Evolutionary conservation across 2,888 invertebrate genomes (phyloP).

Genomic region (Creontiades dilutus): DNA sequence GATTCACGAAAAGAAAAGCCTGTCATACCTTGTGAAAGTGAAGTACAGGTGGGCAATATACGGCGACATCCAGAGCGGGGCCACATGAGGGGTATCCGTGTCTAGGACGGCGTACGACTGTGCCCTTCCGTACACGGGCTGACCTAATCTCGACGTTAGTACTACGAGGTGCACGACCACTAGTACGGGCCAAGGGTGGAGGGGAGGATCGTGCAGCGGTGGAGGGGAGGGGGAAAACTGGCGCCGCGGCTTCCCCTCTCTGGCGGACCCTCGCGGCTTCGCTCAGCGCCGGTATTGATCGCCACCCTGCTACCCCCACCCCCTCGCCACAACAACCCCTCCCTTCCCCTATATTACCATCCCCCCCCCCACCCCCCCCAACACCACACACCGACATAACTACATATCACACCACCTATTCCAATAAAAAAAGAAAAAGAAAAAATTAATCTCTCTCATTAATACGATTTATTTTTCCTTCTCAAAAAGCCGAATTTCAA

Average conservation of each 20-base stretch:
- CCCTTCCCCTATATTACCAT: no score
- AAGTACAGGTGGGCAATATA: neutral
- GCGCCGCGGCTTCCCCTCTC: constrained; percentile 37
- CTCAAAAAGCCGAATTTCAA: no score
- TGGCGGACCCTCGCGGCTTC: constrained; percentile 26
- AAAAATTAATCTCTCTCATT: neutral
- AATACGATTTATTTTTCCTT: neutral
- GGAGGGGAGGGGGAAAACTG: constrained; percentile 33
- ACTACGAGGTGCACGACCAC: neutral
- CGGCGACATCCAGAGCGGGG: neutral
- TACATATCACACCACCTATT: constrained; percentile 26
- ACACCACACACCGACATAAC: constrained; percentile 8
- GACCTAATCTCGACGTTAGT: neutral
- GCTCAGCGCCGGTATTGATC: constrained; percentile 52
- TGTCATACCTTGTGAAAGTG: neutral
- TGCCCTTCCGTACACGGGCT: neutral
- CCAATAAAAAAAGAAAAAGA: no score
- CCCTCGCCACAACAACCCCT: no score
- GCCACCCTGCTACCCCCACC: neutral
- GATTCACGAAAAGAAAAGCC: no score
- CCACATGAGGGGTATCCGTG: no score
- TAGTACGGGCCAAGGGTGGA: neutral
- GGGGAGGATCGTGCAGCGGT: neutral
- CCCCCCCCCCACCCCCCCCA: neutral
- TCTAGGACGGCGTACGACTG: neutral